Conservation (phyloP, 1,140 invertebrate genomes). For the Ceratosolen solmsi region DNA sequence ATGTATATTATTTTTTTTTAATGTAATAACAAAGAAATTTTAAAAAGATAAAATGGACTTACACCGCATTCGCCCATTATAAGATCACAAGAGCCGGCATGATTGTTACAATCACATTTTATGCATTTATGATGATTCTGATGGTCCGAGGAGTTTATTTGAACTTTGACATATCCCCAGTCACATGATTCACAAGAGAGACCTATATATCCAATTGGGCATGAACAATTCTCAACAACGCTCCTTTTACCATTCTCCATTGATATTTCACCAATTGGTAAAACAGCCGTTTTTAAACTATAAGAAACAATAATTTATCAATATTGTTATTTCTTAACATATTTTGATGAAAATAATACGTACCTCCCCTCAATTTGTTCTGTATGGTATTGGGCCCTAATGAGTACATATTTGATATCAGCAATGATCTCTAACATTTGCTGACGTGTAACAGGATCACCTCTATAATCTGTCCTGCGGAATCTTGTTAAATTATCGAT, state of each 20-base stretch:
- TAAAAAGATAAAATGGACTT: slow-evolving; percentile 73
- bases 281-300: slow-evolving; percentile 60
- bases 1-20: no score
- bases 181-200: slow-evolving; percentile 89
- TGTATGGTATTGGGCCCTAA: slow-evolving; percentile 93
- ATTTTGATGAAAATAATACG: slow-evolving; percentile 4
- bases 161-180: slow-evolving; percentile 87
- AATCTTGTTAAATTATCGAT: slow-evolving; percentile 76
- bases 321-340: no score
- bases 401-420: slow-evolving; percentile 85
- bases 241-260: slow-evolving; percentile 59
- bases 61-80: slow-evolving; percentile 84
- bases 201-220: slow-evolving; percentile 81
- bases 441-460: slow-evolving; percentile 78
- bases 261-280: slow-evolving; percentile 60
- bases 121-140: slow-evolving; percentile 80
- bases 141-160: slow-evolving; percentile 75
- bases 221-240: slow-evolving; percentile 78
- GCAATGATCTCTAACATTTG: slow-evolving; percentile 90
- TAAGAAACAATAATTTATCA: slow-evolving; percentile 41
- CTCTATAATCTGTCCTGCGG: slow-evolving; percentile 76
- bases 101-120: slow-evolving; percentile 92
- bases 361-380: slow-evolving; percentile 92
- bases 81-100: slow-evolving; percentile 87
- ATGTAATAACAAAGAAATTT: not conserved